A percentile compares a stretch with the other conserved stretches of the same genome.
phyloP scores from a whole-genome alignment of 2,888 invertebrate species.

The Acleris cristana region DNA sequence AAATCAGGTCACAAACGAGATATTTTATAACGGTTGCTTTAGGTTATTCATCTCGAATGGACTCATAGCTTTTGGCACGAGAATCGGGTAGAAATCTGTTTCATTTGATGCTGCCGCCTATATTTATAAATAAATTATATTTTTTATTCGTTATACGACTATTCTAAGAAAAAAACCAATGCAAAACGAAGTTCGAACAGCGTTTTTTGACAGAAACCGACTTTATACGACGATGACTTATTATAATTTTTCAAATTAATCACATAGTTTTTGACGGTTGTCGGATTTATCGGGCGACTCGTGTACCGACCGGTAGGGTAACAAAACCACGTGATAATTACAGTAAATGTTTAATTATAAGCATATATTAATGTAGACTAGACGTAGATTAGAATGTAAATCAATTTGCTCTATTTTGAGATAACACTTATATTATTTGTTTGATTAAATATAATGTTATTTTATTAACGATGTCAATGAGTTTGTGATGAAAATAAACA shows the following conservation, averaged over 20 bases:
- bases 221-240: neutral
- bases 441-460: slow-evolving; percentile 58
- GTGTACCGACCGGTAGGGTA: slow-evolving; percentile 57
- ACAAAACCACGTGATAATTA: slow-evolving; percentile 78
- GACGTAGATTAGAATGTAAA: slow-evolving; percentile 40
- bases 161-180: neutral
- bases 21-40: too few species aligned
- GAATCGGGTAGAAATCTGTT: too few species aligned
- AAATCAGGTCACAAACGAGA: too few species aligned
- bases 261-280: neutral
- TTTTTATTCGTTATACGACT: too few species aligned
- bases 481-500: slow-evolving; percentile 78
- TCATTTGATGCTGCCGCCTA: too few species aligned
- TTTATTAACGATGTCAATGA: slow-evolving; percentile 61
- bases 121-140: too few species aligned
- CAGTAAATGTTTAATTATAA: slow-evolving; percentile 66
- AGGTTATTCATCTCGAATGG: too few species aligned
- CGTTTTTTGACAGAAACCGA: too few species aligned
- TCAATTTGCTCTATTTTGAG: slow-evolving; percentile 55
- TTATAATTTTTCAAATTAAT: neutral
- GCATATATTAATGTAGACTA: slow-evolving; percentile 61
- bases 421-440: slow-evolving; percentile 56
- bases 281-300: slow-evolving; percentile 28
- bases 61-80: too few species aligned
- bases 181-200: neutral